Percentiles rank a stretch among this genome's conserved stretches.
These are phyloP conservation scores for Pipistrellus pipistrellus DNA, from an alignment of 2,797 vertebrate genomes.

Conservation along the genomic window DNA sequence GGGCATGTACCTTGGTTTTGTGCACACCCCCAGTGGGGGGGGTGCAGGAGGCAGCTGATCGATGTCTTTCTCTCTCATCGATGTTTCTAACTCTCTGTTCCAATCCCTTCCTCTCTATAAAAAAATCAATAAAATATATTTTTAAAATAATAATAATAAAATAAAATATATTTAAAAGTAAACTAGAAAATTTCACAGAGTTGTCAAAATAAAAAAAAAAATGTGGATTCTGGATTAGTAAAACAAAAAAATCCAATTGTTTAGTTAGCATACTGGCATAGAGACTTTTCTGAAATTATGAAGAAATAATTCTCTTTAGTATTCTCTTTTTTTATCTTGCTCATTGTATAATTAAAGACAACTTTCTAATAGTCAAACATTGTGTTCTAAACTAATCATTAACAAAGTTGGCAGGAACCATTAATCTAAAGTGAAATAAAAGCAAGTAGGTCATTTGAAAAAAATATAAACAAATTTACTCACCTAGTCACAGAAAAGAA, in stretches of 20 bases:
- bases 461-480: neutral
- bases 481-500: neutral
- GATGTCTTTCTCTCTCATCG: no score
- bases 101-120: no score
- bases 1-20: no score
- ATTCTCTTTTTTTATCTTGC: neutral
- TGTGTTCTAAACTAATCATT: neutral
- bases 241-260: neutral
- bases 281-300: slow-evolving; percentile 18
- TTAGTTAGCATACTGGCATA: neutral
- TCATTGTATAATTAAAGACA: neutral
- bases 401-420: neutral
- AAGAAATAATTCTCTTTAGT: neutral
- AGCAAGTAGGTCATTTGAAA: neutral
- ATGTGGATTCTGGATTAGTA: neutral
- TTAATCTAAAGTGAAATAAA: neutral
- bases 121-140: no score
- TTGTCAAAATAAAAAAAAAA: neutral
- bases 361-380: neutral
- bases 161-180: neutral
- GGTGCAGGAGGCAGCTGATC: no score
- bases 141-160: no score
- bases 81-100: no score
- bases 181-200: neutral
- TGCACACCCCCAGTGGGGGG: no score